Conservation (phyloP, 2,888 invertebrate genomes). For the Parasteatoda lunata region DNA sequence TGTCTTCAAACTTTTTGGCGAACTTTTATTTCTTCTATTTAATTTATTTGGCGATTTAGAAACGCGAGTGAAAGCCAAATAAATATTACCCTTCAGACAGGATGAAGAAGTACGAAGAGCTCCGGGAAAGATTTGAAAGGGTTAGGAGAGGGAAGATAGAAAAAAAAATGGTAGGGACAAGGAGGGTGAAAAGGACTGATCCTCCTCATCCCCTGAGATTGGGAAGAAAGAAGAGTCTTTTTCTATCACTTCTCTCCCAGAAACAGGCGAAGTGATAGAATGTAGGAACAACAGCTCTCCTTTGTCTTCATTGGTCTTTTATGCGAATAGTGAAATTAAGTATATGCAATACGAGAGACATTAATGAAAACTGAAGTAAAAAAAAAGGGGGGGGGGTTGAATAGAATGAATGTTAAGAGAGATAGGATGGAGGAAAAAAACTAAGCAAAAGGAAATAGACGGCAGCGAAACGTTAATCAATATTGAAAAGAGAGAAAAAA, state of each 20-base stretch:
- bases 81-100: constrained; percentile 11
- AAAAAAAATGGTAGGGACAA: constrained; percentile 27
- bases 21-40: too few relatives aligned
- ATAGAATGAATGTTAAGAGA: constrained; percentile 6
- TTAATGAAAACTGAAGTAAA: constrained; percentile 55
- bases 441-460: constrained; percentile 38
- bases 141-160: constrained; percentile 21
- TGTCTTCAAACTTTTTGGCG: too few relatives aligned
- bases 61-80: constrained; percentile 26
- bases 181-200: constrained; percentile 36
- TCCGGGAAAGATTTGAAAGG: constrained; percentile 42
- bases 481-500: constrained; percentile 40
- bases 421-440: constrained; percentile 32
- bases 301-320: constrained; percentile 65
- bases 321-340: constrained; percentile 61
- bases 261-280: constrained; percentile 35
- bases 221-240: constrained; percentile 50
- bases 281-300: constrained; percentile 31
- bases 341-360: constrained; percentile 55
- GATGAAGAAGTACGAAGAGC: constrained; percentile 37
- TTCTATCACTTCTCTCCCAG: constrained; percentile 62
- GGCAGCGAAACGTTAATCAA: constrained; percentile 64
- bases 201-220: constrained; percentile 49
- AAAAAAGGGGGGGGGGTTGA: constrained; percentile 11
- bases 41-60: neutral